Base-by-base conservation (phyloP, 92 coral and sea anemone species). In the Bergia sp. region DNA sequence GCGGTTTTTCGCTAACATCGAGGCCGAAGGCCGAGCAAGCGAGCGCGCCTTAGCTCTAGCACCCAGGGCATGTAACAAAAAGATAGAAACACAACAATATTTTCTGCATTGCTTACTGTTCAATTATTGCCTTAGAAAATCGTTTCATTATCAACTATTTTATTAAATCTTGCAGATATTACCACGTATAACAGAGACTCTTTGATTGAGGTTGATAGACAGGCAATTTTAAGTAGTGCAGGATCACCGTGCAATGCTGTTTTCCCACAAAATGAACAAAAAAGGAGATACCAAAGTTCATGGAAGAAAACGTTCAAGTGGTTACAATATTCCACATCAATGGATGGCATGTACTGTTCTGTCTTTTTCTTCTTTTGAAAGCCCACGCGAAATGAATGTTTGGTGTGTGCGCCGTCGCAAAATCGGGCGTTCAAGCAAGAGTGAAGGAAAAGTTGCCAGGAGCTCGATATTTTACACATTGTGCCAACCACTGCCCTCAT, bases 391-490 rank as follows among this genome's bases (percentile, higher is more conserved):
- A 82, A 64, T 49, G 86, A 82, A 49, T 37, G 37, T 82, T 82
- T 82, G 86, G 86, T 82, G 55, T 82, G 86, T 82, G 38, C 76
- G 55, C 86, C 86, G 76, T 82, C 86, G 86, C 86, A 82, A 82
- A 82, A 79, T 79, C 38, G 83, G 45, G 69, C 83, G 45, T 79
- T 42, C 83, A 44, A 79, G 15, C 61, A 79, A 44, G 67, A 79
- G 69, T 79, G 83, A 61, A 66, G 73, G 20, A 66, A 66, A 21
- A 66, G 73, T 66, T 66, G 73, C 73, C 73, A 8, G 23, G 23
- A 66, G 73, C 73, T 61, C 83, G 83, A 44, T 79, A 79, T 49
- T 79, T 79, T 79, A 79, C 69, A 79, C 83, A 79, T 79, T 79
- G 83, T 40, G 67, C 61, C 21, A 79, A 79, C 83, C 83, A 79